Conservation (phyloP, 2,797 vertebrate species). For the Sebastes itinus region DNA sequence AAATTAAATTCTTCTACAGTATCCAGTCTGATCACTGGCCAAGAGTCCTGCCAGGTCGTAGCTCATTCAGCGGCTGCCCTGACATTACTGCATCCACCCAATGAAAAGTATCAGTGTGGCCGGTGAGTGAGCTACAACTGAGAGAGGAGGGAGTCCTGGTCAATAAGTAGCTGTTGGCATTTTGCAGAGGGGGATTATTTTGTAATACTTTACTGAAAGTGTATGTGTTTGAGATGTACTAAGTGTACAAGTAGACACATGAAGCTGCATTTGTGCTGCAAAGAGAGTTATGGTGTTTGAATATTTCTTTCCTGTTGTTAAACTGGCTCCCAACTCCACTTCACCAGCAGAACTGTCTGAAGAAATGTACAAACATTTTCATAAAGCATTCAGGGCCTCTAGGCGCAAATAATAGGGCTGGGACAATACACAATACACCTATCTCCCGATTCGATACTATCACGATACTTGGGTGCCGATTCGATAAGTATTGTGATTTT, state of each 20-base stretch:
- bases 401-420: not conserved
- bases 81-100: slow-evolving; percentile 28
- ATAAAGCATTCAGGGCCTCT: not conserved
- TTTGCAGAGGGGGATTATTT: not conserved
- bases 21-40: not conserved
- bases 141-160: not conserved
- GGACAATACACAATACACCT: too few relatives aligned
- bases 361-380: not conserved
- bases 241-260: not conserved
- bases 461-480: too few relatives aligned
- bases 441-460: too few relatives aligned
- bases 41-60: not conserved
- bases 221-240: not conserved
- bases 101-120: slow-evolving; percentile 2
- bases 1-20: not conserved
- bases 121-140: slow-evolving; percentile 10
- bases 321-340: not conserved
- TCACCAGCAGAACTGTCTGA: not conserved
- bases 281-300: not conserved
- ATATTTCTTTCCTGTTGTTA: too few relatives aligned
- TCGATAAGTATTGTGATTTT: too few relatives aligned
- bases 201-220: not conserved
- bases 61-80: slow-evolving; percentile 8
- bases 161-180: not conserved
- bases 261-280: not conserved